Percentiles rank a stretch among this genome's conserved stretches.
Conservation (phyloP, 1,140 invertebrate species). For the Delia radicum region DNA sequence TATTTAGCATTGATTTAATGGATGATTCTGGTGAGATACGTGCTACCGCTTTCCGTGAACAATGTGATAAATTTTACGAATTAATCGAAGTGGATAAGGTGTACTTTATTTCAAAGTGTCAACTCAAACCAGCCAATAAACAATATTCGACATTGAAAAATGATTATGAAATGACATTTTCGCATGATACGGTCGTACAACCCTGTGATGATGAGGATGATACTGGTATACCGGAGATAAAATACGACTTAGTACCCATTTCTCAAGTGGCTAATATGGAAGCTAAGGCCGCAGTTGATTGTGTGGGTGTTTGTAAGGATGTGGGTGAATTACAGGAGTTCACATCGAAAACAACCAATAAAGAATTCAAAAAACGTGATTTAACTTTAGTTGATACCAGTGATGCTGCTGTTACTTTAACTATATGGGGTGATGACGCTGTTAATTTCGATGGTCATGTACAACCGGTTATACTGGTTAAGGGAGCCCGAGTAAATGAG, state of each 20-base stretch:
- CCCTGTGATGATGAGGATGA: slow-evolving; percentile 65
- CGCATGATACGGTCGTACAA: slow-evolving; percentile 74
- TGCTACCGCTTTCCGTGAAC: slow-evolving; percentile 89
- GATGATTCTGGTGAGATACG: slow-evolving; percentile 95
- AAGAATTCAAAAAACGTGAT: slow-evolving; percentile 88
- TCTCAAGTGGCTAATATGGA: slow-evolving; percentile 69
- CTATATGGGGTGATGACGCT: slow-evolving; percentile 80
- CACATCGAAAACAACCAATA: slow-evolving; percentile 70
- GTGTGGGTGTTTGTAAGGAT: slow-evolving; percentile 86
- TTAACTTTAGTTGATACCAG: slow-evolving; percentile 84
- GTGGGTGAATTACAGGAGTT: slow-evolving; percentile 72
- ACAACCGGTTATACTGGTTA: slow-evolving; percentile 81
- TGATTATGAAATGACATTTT: slow-evolving; percentile 95
- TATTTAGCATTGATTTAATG: slow-evolving; percentile 90
- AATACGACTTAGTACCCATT: slow-evolving; percentile 82
- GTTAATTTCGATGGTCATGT: slow-evolving; percentile 76
- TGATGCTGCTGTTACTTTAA: slow-evolving; percentile 71
- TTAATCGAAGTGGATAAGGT: slow-evolving; percentile 84
- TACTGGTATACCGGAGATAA: slow-evolving; percentile 69
- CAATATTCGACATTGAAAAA: slow-evolving; percentile 82
- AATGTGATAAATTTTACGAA: slow-evolving; percentile 88
- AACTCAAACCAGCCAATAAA: slow-evolving; percentile 90
- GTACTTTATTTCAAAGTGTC: slow-evolving; percentile 82
- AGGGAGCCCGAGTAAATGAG: slow-evolving; percentile 74
- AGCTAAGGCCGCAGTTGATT: slow-evolving; percentile 75